Conservation (phyloP, 1,140 invertebrate genomes). For the Steinernema khuongi region DNA sequence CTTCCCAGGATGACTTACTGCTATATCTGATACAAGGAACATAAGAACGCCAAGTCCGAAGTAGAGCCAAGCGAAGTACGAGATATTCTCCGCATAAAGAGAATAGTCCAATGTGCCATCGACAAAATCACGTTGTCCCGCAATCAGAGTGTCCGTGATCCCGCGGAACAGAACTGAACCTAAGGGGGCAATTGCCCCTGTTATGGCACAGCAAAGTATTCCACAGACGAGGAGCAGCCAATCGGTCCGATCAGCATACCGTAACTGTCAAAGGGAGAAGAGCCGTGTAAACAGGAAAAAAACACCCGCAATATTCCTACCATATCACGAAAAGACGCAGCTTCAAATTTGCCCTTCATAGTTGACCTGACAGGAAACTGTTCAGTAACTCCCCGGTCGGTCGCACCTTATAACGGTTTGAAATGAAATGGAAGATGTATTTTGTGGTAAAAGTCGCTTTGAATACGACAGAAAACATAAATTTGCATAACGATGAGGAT, state of each 20-base stretch:
- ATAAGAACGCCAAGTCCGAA: background rate
- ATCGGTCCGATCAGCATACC: background rate
- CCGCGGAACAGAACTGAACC: background rate
- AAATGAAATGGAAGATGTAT: too few species aligned
- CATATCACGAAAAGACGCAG: too few species aligned
- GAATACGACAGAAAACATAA: too few species aligned
- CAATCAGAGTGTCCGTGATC: background rate
- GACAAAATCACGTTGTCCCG: background rate
- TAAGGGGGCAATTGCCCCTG: background rate
- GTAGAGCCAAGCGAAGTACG: background rate
- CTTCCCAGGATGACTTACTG: background rate
- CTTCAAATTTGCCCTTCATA: too few species aligned
- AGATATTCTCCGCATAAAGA: conserved; percentile 10
- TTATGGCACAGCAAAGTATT: background rate
- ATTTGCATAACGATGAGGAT: too few species aligned
- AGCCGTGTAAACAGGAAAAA: too few species aligned
- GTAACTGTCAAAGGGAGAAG: too few species aligned
- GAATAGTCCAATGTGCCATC: background rate
- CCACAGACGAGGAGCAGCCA: background rate
- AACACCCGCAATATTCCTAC: too few species aligned
- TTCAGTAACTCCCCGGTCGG: too few species aligned
- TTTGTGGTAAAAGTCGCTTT: too few species aligned
- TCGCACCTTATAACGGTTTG: too few species aligned
- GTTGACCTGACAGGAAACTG: too few species aligned
- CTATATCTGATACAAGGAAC: background rate